A percentile compares a stretch with the other conserved stretches of the same genome.
Evolutionary conservation across 2,113 vertebrate genomes (phyloP).

Genomic region (Helogale parvula): DNA sequence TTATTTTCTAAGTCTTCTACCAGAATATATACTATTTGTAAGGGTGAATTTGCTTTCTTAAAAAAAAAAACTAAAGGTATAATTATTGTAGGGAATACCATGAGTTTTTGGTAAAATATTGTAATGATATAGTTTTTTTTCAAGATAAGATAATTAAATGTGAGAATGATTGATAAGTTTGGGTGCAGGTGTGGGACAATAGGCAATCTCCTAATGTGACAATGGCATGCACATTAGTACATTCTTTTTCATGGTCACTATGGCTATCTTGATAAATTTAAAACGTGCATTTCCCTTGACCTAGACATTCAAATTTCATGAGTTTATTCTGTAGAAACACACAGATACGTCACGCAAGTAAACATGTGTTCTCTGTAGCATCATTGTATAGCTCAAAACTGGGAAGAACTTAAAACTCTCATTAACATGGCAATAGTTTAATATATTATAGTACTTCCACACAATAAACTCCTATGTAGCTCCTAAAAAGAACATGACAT

Average conservation of each 20-base stretch:
- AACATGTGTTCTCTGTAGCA: neutral
- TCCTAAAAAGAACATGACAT: neutral
- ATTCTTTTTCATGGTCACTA: neutral
- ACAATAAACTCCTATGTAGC: neutral
- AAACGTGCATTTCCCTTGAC: neutral
- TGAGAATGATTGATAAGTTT: neutral
- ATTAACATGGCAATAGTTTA: neutral
- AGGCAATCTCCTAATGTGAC: neutral
- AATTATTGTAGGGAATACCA: neutral
- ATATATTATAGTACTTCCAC: neutral
- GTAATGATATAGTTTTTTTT: neutral
- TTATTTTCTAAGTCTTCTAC: conserved; percentile 28
- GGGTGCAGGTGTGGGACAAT: neutral
- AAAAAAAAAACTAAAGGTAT: neutral
- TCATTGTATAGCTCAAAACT: conserved; percentile 10
- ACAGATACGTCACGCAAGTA: neutral
- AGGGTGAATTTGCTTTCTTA: neutral
- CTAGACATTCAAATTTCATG: conserved; percentile 21
- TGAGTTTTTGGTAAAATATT: neutral
- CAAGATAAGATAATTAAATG: neutral
- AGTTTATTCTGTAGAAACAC: neutral
- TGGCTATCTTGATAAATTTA: neutral
- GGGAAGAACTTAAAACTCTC: neutral
- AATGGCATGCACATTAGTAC: neutral
- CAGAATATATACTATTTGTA: neutral